Evolutionary conservation across 2,113 vertebrate species (phyloP), one percentile per base, ranked within the genome.

Genomic region (Prinia subflava): DNA sequence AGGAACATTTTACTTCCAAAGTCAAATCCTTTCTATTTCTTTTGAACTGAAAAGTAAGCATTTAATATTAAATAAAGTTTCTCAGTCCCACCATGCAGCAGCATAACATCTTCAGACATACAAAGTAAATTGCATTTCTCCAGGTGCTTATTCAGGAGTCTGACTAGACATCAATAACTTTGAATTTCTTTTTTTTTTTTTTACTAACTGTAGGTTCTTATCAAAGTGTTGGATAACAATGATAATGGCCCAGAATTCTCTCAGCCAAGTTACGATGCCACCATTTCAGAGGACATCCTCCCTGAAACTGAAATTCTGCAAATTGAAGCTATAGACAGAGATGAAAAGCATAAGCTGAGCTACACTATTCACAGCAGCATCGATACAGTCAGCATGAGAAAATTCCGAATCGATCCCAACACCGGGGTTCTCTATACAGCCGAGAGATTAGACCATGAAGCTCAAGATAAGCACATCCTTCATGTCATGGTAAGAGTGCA

Each of bases 181-280:
- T 10, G 22, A 67, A 69, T 56, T 57, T 89, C 82, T 89, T 85
- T 93, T 63, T 95, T 39, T 39, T 39, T 39, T 93, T 95, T 93
- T 57, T 95, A 53, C 91, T 87, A 87, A 96, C 92, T 93, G 8
- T 81, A 99, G 99, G 98, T 99, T 89, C 98, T 99, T 91, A 98
- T 99, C 96, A 99, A 97, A 78, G 98, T 99, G 42, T 88, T 99
- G 95, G 99, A 99, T 98, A 98, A 98, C 96, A 99, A 99, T 25
- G 99, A 99, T 97, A 99, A 99, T 1, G 97, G 98, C 47, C 99
- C 99, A 8, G 96, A 99, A 94, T 99, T 99, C 97, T 99, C 99
- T 85, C 99, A 99, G 74, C 97, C 98, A 3, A 98, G 96, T 85
- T 99, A 99, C 3, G 99, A 99, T 13, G 98, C 99, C 89, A 98